These are phyloP conservation scores for Nyctereutes procyonoides DNA, from an alignment of 2,113 vertebrate genomes.

Conservation along the genomic window DNA sequence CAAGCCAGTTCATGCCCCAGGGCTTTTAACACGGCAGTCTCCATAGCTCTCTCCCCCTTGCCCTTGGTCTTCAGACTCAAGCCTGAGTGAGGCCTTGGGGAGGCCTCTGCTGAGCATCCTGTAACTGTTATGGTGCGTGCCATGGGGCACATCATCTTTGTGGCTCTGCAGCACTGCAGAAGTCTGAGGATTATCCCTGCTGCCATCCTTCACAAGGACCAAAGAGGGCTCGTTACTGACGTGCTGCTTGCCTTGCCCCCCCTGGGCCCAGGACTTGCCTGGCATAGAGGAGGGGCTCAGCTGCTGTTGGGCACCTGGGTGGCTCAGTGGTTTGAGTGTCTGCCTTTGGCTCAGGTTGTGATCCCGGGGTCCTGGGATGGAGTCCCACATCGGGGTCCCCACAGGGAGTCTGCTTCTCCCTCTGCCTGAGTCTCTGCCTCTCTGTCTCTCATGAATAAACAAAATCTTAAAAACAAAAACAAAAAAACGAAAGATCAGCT, in stretches of 20 bases:
- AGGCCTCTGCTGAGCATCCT: no score
- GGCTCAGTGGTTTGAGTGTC: no score
- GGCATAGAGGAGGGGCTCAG: not conserved
- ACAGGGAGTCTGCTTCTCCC: no score
- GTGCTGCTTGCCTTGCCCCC: not conserved
- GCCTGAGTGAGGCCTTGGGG: not conserved
- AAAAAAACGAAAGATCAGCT: no score
- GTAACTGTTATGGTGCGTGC: rapidly evolving
- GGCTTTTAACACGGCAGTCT: not conserved
- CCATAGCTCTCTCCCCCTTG: not conserved
- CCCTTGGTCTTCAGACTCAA: not conserved
- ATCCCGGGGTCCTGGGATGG: no score
- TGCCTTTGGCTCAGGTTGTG: no score
- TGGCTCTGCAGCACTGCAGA: rapidly evolving
- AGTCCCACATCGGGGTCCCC: no score
- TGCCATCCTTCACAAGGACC: not conserved
- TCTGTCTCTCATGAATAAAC: no score
- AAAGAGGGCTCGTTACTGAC: rapidly evolving
- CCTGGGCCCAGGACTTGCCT: not conserved
- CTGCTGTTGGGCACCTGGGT: no score
- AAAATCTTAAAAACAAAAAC: no score
- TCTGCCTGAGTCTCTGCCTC: no score
- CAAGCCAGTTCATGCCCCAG: not conserved
- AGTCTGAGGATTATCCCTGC: not conserved
- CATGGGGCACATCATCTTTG: rapidly evolving